phyloP scores from a whole-genome alignment of 2,797 vertebrate species.

The Muscicapa comitata region DNA sequence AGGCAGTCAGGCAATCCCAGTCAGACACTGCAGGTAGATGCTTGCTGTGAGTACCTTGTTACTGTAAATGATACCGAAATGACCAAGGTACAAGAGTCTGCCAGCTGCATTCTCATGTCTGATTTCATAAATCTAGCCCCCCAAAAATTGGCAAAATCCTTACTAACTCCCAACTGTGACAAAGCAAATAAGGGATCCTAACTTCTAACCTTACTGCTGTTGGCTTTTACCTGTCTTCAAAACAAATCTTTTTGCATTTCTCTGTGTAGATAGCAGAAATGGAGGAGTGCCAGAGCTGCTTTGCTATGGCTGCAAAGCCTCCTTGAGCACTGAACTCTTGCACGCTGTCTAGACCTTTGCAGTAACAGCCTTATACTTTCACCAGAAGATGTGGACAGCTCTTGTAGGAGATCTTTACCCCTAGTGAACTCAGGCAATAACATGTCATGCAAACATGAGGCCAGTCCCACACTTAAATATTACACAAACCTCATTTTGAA shows the following conservation, averaged over 20 bases:
- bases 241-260: neutral
- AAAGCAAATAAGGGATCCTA: neutral
- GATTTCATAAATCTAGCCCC: neutral
- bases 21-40: neutral
- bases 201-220: neutral
- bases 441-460: neutral
- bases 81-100: neutral
- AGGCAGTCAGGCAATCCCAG: neutral
- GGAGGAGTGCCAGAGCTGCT: neutral
- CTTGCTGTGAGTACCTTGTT: neutral
- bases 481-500: constrained; percentile 1
- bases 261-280: neutral
- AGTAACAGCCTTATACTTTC: neutral
- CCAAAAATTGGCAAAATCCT: neutral
- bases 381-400: neutral
- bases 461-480: neutral
- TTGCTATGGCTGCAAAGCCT: neutral
- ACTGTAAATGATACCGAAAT: neutral
- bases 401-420: neutral
- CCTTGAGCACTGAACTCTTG: neutral
- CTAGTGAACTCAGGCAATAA: neutral
- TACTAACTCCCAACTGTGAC: neutral
- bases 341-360: neutral
- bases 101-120: neutral
- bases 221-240: neutral